These are phyloP conservation scores for Diabrotica undecimpunctata DNA, from an alignment of 1,140 invertebrate species.

Conservation along the genomic window DNA sequence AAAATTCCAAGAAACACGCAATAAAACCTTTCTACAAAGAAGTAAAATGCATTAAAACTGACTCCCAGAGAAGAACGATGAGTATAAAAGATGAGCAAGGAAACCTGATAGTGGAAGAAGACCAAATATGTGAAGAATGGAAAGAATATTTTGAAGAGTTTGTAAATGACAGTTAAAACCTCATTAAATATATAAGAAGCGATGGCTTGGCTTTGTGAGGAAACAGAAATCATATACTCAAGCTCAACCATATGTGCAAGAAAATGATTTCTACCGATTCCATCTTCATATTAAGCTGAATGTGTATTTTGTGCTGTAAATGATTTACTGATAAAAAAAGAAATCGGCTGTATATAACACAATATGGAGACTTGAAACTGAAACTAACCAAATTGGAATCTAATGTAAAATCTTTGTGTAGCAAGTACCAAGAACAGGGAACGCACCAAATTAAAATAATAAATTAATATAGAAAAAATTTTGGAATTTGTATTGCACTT, in stretches of 20 bases:
- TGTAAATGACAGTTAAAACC: background rate
- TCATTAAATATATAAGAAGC: background rate
- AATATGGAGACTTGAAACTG: conserved; percentile 21
- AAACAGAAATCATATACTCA: background rate
- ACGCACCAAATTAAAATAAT: conserved; percentile 6
- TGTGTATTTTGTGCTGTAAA: background rate
- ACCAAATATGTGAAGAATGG: too few relatives aligned
- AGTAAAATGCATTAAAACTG: background rate
- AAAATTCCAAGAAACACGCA: too few relatives aligned
- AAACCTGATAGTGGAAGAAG: too few relatives aligned
- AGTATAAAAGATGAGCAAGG: too few relatives aligned
- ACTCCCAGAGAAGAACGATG: background rate
- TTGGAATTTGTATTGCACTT: conserved; percentile 5
- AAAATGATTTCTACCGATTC: background rate
- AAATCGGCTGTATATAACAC: conserved; percentile 1
- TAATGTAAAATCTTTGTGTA: conserved; percentile 14
- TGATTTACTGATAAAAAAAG: background rate
- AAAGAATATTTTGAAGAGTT: too few relatives aligned
- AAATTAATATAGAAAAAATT: conserved; percentile 12
- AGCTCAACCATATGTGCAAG: background rate
- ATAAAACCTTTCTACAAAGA: too few relatives aligned
- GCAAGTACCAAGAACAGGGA: background rate
- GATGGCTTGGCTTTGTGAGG: background rate
- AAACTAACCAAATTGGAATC: conserved; percentile 20
- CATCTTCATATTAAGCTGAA: background rate